phyloP scores from a whole-genome alignment of 92 coral and sea anemone species.

The Porites cylindrica region DNA sequence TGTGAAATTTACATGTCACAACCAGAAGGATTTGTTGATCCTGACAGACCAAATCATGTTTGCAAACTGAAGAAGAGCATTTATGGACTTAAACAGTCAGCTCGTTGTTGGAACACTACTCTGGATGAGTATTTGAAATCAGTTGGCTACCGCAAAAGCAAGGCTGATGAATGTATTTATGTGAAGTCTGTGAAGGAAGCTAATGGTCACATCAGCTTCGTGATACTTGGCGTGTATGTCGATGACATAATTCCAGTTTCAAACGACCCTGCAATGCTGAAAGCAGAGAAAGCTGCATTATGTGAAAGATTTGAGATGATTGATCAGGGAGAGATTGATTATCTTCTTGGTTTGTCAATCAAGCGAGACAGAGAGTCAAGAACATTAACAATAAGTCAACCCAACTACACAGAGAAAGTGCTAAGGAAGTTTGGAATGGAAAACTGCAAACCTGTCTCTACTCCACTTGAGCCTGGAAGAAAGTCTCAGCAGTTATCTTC shows the following conservation, averaged over 20 bases:
- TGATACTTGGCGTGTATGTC: conserved; percentile 62
- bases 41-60: conserved; percentile 68
- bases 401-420: conserved; percentile 52
- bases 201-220: conserved; percentile 60
- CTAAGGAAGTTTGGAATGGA: conserved; percentile 66
- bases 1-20: conserved; percentile 75
- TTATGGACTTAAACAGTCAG: no score
- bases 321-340: conserved; percentile 60
- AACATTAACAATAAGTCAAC: conserved; percentile 72
- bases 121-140: no score
- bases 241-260: conserved; percentile 59
- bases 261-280: no score
- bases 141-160: no score
- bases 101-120: no score
- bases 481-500: conserved; percentile 45
- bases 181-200: conserved; percentile 55
- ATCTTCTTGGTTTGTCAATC: conserved; percentile 72
- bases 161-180: conserved; percentile 70
- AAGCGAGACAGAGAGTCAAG: conserved; percentile 65
- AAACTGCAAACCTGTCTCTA: conserved; percentile 61
- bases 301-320: no score
- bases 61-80: no score
- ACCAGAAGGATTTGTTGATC: conserved; percentile 78
- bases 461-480: conserved; percentile 67
- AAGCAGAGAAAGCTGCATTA: no score